Base-by-base conservation (phyloP, 2,888 invertebrate species). In the Candidula unifasciata region DNA sequence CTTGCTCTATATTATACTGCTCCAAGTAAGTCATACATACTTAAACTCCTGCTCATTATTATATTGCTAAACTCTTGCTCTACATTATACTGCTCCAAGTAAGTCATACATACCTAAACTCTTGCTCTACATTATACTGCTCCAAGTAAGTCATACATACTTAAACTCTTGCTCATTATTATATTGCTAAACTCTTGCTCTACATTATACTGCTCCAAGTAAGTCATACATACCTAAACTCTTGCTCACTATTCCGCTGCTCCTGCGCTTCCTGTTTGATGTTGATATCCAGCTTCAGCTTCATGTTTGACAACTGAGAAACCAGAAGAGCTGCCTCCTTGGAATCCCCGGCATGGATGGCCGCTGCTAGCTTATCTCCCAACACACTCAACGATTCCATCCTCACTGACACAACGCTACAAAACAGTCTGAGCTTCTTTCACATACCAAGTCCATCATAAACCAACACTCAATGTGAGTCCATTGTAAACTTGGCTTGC, bases 321-420 rank as follows among this genome's bases (percentile, higher is more conserved):
- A 71, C 83, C 44, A 83, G n/a, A 30, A 30, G 44, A 24, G 44
- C 64, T 18, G 83, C 83, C 60, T 57, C 35, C 18, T 35, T 33
- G 5, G 44, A 44, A 57, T 83, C 83, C 33, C 83, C 83, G 30
- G 69, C 71, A n/a, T 83, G 78, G 21, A 83, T 83, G 30, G 83
- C 78, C 16, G 78, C 78, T 52, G 83, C 33, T 60, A 83, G 24
- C 60, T 71, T 82, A n/a, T 82, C 44, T 6, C 73, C 37, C 13
- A 82, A 64, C 27, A 37, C 74, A 30, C 24, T 27, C 13, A 66
- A 10, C 13, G 68, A n/a, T 21, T 80, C 80, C n/a, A 35, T 30
- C 33, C 27, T 68, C 30, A 24, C 54, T 54, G 30, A 24, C 44
- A 44, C 18, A 27, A 30, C 54, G 16, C 18, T 33, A 30, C 54